A percentile compares a stretch with the other conserved stretches of the same genome.
Conservation (phyloP, 2,888 invertebrate species). For the Ochropacha duplaris region DNA sequence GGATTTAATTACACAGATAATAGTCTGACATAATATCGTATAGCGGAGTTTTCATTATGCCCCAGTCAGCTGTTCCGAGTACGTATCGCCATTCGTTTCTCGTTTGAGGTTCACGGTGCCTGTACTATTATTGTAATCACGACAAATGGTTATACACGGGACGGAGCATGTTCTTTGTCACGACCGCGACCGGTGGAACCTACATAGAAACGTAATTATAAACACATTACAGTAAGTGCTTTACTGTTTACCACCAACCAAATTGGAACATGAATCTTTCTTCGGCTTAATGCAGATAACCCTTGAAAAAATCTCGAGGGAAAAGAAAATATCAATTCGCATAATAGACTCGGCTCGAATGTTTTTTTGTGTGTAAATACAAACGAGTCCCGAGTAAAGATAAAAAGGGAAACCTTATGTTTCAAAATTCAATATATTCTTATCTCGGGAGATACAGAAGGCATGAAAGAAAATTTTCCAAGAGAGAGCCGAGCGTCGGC, state of each 20-base stretch:
- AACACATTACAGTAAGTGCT: slow-evolving; percentile 75
- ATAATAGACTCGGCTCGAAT: slow-evolving; percentile 53
- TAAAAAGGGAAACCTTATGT: slow-evolving; percentile 67
- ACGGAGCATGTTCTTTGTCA: slow-evolving; percentile 46
- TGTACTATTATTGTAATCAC: slow-evolving; percentile 52
- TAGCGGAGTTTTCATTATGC: slow-evolving; percentile 36
- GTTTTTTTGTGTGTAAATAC: slow-evolving; percentile 53
- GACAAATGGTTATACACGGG: slow-evolving; percentile 42
- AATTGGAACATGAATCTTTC: slow-evolving; percentile 49
- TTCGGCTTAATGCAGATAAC: not conserved
- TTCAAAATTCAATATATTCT: slow-evolving; percentile 74
- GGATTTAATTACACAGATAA: slow-evolving; percentile 62
- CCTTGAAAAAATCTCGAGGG: slow-evolving; percentile 1
- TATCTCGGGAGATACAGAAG: slow-evolving; percentile 57
- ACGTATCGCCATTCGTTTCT: slow-evolving; percentile 42
- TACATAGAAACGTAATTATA: slow-evolving; percentile 73
- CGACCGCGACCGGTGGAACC: slow-evolving; percentile 61
- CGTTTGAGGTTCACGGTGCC: slow-evolving; percentile 49
- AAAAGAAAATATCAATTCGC: slow-evolving; percentile 53
- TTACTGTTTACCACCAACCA: slow-evolving; percentile 53
- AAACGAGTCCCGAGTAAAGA: slow-evolving; percentile 52
- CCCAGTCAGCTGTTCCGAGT: slow-evolving; percentile 31
- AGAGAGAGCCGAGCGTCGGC: slow-evolving; percentile 48
- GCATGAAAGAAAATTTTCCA: slow-evolving; percentile 53
- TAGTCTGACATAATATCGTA: slow-evolving; percentile 36